Percentiles rank a stretch among this genome's conserved stretches.
phyloP scores from a whole-genome alignment of 2,113 vertebrate genomes.

The Dipodomys merriami region DNA sequence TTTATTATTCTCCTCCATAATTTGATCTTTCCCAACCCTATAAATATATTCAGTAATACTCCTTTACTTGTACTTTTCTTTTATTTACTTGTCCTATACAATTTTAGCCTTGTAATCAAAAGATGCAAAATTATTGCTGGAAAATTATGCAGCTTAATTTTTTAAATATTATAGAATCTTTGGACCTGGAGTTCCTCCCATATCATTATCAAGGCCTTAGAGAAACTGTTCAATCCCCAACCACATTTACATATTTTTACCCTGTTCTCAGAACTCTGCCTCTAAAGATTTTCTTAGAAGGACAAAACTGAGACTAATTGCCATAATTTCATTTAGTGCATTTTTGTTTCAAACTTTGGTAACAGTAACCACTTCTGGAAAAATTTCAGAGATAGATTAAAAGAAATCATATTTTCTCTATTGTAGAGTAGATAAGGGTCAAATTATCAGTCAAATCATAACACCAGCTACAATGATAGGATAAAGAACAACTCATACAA shows the following conservation, averaged over 20 bases:
- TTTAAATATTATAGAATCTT: background rate
- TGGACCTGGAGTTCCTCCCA: background rate
- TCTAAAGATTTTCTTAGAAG: background rate
- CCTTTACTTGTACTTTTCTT: background rate
- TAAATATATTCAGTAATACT: background rate
- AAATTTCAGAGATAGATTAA: background rate
- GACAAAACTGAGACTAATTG: background rate
- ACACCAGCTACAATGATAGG: background rate
- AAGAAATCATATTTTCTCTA: background rate
- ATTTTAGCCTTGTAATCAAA: conserved; percentile 51
- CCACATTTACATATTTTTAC: background rate
- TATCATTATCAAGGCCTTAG: background rate
- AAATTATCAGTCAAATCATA: background rate
- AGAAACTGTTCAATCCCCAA: background rate
- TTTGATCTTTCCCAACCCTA: too few species aligned
- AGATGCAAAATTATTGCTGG: conserved; percentile 25
- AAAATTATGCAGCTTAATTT: background rate
- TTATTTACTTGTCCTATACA: background rate
- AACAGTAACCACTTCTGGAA: background rate
- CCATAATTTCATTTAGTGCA: background rate
- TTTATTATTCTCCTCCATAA: too few species aligned
- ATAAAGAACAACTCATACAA: background rate
- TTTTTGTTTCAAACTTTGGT: background rate
- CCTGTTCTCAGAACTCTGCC: background rate
- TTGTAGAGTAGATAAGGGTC: background rate